Conservation (phyloP, 2,888 invertebrate species). For the Acleris laterana region DNA sequence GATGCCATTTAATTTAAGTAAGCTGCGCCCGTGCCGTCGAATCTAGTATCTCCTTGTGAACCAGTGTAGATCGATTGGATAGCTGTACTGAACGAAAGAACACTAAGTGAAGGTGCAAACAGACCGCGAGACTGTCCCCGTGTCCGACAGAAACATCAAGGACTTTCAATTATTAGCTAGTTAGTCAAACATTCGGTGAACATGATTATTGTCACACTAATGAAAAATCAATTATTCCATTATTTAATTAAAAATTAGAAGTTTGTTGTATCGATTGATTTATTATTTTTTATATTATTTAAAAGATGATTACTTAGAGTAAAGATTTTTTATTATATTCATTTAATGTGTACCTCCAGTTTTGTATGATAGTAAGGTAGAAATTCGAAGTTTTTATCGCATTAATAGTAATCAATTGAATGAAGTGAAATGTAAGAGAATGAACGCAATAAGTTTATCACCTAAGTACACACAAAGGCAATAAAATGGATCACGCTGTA, state of each 20-base stretch:
- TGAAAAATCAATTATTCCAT: constrained; percentile 81
- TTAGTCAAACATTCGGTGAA: constrained; percentile 60
- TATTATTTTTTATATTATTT: constrained; percentile 81
- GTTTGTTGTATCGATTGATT: constrained; percentile 79
- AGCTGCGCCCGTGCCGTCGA: constrained; percentile 72
- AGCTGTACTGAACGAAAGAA: constrained; percentile 34
- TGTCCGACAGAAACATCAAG: constrained; percentile 44
- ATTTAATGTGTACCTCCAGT: constrained; percentile 75
- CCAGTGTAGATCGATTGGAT: constrained; percentile 60
- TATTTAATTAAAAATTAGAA: constrained; percentile 71
- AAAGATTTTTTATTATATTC: constrained; percentile 67
- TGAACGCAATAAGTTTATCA: constrained; percentile 46
- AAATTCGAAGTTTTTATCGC: constrained; percentile 60
- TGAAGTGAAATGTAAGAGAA: constrained; percentile 45
- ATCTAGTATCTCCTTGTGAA: constrained; percentile 62
- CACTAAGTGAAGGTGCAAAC: constrained; percentile 51
- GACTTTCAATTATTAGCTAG: constrained; percentile 60
- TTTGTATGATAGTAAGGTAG: constrained; percentile 70
- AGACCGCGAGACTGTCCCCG: constrained; percentile 21
- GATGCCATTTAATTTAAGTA: constrained; percentile 83
- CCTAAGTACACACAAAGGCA: constrained; percentile 41
- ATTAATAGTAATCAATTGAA: constrained; percentile 60
- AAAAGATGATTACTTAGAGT: constrained; percentile 77
- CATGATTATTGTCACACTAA: constrained; percentile 53
- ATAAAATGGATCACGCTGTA: too few relatives aligned